Evolutionary conservation across 2,888 invertebrate species (phyloP), one percentile per base, ranked within the genome.

Genomic region (Pilophorus perplexus): DNA sequence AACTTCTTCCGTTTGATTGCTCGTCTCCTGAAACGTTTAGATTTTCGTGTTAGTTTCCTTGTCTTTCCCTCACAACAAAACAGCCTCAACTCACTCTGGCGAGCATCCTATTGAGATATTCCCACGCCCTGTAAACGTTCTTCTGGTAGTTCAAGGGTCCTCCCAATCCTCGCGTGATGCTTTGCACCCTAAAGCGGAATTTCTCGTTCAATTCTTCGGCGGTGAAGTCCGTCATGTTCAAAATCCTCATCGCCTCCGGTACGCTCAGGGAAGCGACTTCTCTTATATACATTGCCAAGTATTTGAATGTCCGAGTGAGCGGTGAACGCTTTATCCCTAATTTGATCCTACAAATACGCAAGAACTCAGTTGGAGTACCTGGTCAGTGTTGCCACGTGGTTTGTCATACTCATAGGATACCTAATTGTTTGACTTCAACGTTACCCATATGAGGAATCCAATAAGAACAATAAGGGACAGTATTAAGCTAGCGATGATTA

Each of bases 131-230:
- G 48, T 62, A 62, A 2, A 48, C 23, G 16, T 44, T n/a, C 12
- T 33, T 44, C 33, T 62, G 62, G 2, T 6, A 18, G 12, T 8
- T 20, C 33, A 62, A 33, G 2, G 62, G 14, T 1, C 62, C 62
- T 27, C 62, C 62, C 22, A 62, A 28, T 12, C 62, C 62, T 37
- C 25, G 62, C 6, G 62, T 48, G 27, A 48, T 28, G 48, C 62
- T 62, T 10, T 2, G 33, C 1, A 62, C 48, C 33, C 62, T 14
- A 37, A 33, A 62, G 1, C 37, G 16, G 46, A 62, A 62, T 62
- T 48, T 62, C 1, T 23, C 46, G 20, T 62, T 62, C 2, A 62
- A 16, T 33, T 62, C 62, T n/a, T 46, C 33, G 18, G 46, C 28
- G n/a, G 44, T 33, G 23, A 62, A 46, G 27, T 48, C 28, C 22